Evolutionary conservation across 1,140 invertebrate genomes (phyloP).

Genomic region (Zaprionus africanus): DNA sequence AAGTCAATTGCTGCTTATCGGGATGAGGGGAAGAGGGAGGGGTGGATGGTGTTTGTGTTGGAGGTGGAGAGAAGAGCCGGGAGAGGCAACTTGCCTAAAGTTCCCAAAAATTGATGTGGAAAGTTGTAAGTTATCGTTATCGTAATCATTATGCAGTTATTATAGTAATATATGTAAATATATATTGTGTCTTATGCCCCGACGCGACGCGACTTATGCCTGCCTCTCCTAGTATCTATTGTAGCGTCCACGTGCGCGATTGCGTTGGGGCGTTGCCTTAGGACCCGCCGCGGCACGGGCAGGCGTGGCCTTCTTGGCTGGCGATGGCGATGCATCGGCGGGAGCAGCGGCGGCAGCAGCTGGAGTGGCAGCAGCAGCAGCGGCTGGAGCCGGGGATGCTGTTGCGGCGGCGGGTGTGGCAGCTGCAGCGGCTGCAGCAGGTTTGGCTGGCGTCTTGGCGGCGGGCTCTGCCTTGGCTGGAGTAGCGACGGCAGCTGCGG

Average conservation of each 20-base stretch:
- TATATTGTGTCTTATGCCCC: conserved; percentile 60
- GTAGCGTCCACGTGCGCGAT: conserved; percentile 79
- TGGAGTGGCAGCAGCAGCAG: conserved; percentile 34
- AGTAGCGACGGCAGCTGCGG: conserved; percentile 39
- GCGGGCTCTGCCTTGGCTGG: conserved; percentile 38
- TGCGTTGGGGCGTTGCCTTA: conserved; percentile 74
- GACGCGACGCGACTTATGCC: conserved; percentile 32
- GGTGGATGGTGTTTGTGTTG: not conserved
- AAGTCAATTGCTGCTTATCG: not conserved
- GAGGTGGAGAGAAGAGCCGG: not conserved
- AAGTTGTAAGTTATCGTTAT: conserved; percentile 32
- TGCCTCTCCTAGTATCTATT: conserved; percentile 68
- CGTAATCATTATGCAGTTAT: conserved; percentile 15
- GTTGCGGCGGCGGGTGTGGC: conserved; percentile 26
- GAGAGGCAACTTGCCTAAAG: not conserved
- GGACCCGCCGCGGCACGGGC: conserved; percentile 54
- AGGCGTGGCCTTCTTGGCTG: conserved; percentile 73
- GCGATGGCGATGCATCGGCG: conserved; percentile 51
- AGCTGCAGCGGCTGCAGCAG: conserved; percentile 27
- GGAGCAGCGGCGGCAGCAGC: conserved; percentile 18
- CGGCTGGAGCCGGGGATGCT: conserved; percentile 32
- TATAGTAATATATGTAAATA: conserved; percentile 37
- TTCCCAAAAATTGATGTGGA: conserved; percentile 16
- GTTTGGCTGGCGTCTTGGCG: conserved; percentile 27
- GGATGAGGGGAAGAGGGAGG: not conserved